Evolutionary conservation across 2,797 vertebrate species (phyloP), one percentile per base, ranked within the genome.

Genomic region (Mionectes olivaceus): DNA sequence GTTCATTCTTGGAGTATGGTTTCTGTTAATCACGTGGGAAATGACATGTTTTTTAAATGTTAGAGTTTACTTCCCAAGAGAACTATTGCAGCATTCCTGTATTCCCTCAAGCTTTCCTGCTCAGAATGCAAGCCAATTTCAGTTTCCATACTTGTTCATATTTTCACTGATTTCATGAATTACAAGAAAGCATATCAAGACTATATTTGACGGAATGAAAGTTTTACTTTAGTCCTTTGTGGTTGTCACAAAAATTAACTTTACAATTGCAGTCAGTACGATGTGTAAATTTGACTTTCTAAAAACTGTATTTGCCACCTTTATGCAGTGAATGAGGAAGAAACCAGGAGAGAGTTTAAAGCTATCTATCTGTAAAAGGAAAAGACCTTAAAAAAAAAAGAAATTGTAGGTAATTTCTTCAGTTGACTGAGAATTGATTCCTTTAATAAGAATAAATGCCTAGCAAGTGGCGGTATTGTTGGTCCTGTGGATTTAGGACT

Each of bases 351-450:
- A 80, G 44, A 90, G 39, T 76, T 88, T 69, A 75, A 93, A 94
- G 47, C 16, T 68, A 70, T 28, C 16, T 81, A 14, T n/a, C 57
- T 94, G 64, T 83, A 85, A 74, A 94, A 71, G 46, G 18, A 83
- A 90, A 88, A 92, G 2, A 18, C 81, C 23, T 88, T 88, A 46
- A 8, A 22, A 77, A 85, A 41, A 37, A 86, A 84, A 64, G 17
- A 80, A 94, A 91, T 41, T 22, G 46, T 44, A 85, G 22, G 33
- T 75, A 87, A 70, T 47, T 84, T 87, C 52, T 93, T 89, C 57
- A 91, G 46, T 35, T 71, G 81, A 6, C 22, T 56, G 24, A 85
- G 76, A 44, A 93, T 25, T 94, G 55, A 93, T 93, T 95, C 73
- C 35, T 92, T 37, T 81, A 94, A 92, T 79, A 52, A 94, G 19